Evolutionary conservation across 2,888 invertebrate species (phyloP), one percentile per base, ranked within the genome.

Genomic region (Nephrocerus scutellatus): DNA sequence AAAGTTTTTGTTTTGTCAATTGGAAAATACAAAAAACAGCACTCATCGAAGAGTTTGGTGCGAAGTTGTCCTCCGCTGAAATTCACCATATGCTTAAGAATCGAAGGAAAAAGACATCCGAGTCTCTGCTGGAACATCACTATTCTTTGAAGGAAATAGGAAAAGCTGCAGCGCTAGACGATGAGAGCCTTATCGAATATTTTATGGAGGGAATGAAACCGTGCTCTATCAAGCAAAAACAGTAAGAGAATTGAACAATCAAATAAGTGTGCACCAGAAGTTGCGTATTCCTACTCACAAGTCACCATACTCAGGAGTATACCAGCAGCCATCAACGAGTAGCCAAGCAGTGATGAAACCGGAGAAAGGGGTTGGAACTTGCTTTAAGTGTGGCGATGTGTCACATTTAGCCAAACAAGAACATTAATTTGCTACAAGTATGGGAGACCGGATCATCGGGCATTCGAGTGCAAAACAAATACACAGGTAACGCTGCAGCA

Each of bases 61-160:
- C 14, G 6, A 31, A 15, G 5, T 7, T 41, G 4, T 43, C 39
- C 2, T 41, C 35, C 7, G 39, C 36, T 2, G 36, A 45, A 20
- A 30, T 47, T 3, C 39, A 42, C 16, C 28, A 25, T 9, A 23
- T 30, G 20, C 23, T 43, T 8, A 34, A 43, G 3, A 41, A 19
- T 10, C 31, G 44, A 8, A 36, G 32, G 2, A 33, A 43, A 14
- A 38, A 38, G 7, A 24, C 23, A 16, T 29, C 12, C 2, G 43
- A 43, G 31, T 29, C 33, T 1, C 18, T 44, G 3, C 13, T 26
- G 6, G 43, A 47, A 21, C 46, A 47, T 14, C 12, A 45, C 2
- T 49, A 47, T 32, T n/a, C 18, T 10, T 20, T 47, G 1, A 39
- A 41, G 20, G 44, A 44, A 25, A 23, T 47, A 3, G 43, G 30